Evolutionary conservation across 2,888 invertebrate genomes (phyloP).

Genomic region (Lithodes maja): DNA sequence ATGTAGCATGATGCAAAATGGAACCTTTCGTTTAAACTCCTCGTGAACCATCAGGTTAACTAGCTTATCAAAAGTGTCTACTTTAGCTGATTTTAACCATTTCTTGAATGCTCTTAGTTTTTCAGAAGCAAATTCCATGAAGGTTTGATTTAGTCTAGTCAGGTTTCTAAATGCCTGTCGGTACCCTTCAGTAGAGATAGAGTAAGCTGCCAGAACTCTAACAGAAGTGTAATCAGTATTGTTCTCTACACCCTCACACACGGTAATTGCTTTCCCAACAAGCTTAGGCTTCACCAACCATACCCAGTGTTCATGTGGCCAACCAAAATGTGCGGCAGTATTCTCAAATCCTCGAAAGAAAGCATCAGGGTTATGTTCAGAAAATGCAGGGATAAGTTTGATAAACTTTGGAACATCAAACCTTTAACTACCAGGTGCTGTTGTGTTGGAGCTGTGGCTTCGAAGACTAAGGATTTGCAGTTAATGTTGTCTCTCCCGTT

Average conservation of each 20-base stretch:
- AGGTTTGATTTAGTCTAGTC: conserved; percentile 10
- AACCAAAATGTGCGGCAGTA: conserved; percentile 17
- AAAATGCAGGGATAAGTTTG: conserved; percentile 6
- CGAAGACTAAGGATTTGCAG: too few species aligned
- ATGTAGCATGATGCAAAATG: conserved; percentile 15
- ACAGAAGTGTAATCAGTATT: conserved; percentile 9
- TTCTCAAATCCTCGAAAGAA: conserved; percentile 19
- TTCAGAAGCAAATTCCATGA: conserved; percentile 20
- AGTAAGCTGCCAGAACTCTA: not conserved
- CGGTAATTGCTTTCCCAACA: conserved; percentile 18
- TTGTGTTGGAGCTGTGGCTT: not conserved
- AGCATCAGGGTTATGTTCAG: not conserved
- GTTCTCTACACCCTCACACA: conserved; percentile 9
- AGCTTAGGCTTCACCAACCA: conserved; percentile 29
- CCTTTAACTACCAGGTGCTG: too few species aligned
- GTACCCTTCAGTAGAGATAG: conserved; percentile 26
- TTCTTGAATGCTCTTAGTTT: not conserved
- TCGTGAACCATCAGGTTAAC: conserved; percentile 14
- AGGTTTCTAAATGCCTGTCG: conserved; percentile 3
- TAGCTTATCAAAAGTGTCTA: conserved; percentile 21
- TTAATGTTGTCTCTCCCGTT: not conserved
- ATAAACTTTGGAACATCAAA: too few species aligned
- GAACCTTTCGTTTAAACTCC: conserved; percentile 30
- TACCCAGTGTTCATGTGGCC: conserved; percentile 24
- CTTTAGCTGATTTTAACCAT: not conserved